Conservation (phyloP, 2,888 invertebrate species). For the Linyphia triangularis region DNA sequence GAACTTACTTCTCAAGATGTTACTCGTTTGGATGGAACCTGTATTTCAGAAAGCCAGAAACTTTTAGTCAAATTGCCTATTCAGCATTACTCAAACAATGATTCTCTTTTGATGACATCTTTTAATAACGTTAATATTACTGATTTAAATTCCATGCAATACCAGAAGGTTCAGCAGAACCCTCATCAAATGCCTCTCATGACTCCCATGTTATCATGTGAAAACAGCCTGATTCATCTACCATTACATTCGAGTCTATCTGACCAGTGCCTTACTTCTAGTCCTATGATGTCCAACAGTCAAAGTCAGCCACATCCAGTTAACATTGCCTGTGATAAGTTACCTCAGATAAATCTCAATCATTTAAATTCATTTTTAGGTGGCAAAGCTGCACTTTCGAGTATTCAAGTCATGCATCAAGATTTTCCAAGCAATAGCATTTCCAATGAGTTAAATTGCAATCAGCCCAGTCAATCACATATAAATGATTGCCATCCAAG, state of each 20-base stretch:
- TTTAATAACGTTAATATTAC: slow-evolving; percentile 28
- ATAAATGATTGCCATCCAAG: slow-evolving; percentile 14
- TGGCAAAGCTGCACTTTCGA: slow-evolving; percentile 38
- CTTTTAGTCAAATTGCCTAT: slow-evolving; percentile 61
- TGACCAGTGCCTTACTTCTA: slow-evolving; percentile 72
- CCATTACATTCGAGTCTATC: slow-evolving; percentile 60
- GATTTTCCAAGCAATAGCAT: slow-evolving; percentile 42
- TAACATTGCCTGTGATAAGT: slow-evolving; percentile 64
- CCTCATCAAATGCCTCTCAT: slow-evolving; percentile 11
- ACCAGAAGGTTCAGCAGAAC: slow-evolving; percentile 47
- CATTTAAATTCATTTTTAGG: slow-evolving; percentile 69
- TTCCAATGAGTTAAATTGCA: slow-evolving; percentile 9
- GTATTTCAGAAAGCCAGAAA: slow-evolving; percentile 57
- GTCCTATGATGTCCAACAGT: slow-evolving; percentile 63
- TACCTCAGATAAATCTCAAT: slow-evolving; percentile 73
- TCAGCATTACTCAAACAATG: slow-evolving; percentile 47
- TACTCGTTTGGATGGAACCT: slow-evolving; percentile 37
- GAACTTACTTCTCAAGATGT: slow-evolving; percentile 58
- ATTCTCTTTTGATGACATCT: slow-evolving; percentile 55
- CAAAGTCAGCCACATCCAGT: slow-evolving; percentile 65
- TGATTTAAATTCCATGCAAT: slow-evolving; percentile 52
- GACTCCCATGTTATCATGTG: slow-evolving; percentile 56
- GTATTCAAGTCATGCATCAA: slow-evolving; percentile 55
- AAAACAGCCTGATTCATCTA: slow-evolving; percentile 67
- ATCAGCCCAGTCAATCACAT: slow-evolving; percentile 33